A percentile compares a stretch with the other conserved stretches of the same genome.
Conservation (phyloP, 2,797 vertebrate genomes). For the Amblyraja radiata region DNA sequence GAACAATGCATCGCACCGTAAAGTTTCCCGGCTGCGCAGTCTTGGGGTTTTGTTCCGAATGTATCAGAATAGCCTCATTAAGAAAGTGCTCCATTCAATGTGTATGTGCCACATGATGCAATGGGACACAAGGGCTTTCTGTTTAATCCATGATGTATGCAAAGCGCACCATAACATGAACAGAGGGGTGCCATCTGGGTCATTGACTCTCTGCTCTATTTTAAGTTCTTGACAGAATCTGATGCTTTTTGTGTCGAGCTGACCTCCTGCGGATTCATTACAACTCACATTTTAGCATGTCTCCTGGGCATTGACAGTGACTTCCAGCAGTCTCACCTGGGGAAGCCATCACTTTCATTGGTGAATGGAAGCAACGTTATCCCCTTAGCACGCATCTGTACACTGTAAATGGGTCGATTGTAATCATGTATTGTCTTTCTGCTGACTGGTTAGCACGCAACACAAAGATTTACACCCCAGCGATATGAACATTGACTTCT, state of each 20-base stretch:
- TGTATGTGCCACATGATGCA: slow-evolving; percentile 33
- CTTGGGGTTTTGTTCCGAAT: background rate
- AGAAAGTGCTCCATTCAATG: slow-evolving; percentile 28
- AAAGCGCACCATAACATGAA: slow-evolving; percentile 27
- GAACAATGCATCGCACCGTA: slow-evolving; percentile 20
- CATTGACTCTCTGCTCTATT: slow-evolving; percentile 23
- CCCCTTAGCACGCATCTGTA: no score
- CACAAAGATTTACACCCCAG: no score
- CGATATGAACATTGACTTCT: no score
- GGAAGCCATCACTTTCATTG: background rate
- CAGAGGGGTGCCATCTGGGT: slow-evolving; percentile 16
- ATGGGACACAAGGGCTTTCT: slow-evolving; percentile 32
- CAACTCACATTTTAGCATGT: slow-evolving; percentile 14
- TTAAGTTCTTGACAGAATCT: slow-evolving; percentile 29
- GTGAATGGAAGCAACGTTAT: background rate
- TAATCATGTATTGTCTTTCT: no score
- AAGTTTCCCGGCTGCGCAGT: slow-evolving; percentile 6
- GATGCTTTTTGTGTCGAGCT: slow-evolving; percentile 23
- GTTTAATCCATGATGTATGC: slow-evolving; percentile 36
- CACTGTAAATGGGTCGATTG: no score
- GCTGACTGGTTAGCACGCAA: no score
- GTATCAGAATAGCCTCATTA: slow-evolving; percentile 32
- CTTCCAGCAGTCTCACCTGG: background rate
- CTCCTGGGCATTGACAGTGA: background rate
- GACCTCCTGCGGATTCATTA: slow-evolving; percentile 32